Base-by-base conservation (phyloP, 2,113 vertebrate species). In the Spilogale gracilis region DNA sequence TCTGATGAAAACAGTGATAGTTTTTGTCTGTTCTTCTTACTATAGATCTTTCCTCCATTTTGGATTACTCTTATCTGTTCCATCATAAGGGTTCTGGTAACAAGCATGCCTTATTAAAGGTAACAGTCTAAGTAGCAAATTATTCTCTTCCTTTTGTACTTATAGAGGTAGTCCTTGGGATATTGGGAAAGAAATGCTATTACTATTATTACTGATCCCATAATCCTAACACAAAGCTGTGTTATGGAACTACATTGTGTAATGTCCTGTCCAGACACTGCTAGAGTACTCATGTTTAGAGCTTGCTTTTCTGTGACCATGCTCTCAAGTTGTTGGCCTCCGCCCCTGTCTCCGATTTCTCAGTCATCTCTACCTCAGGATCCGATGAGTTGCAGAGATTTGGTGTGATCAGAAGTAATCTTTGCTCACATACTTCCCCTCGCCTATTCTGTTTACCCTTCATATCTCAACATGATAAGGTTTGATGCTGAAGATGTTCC, bases 261-360 rank as follows among this genome's bases (percentile, higher is more conserved):
- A 25, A n/a, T 16, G 13, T 50, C 32, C 4, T 6, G 18, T 94
- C 6, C 27, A 65, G 60, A 82, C 2, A 25, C 9, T 11, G 9
- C 58, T 18, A 43, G 74, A 16, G 18, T 2, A 1, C 0, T 27
- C 12, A 30, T 2, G 4, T 7, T 52, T 67, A 45, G 20, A 54
- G 5, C 20, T 71, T 81, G 14, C 12, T 50, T 58, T 56, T 52
- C 9, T 9, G 16, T 20, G 10, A 2, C 17, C 13, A 54, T 45
- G 18, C 7, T 4, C 38, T 91, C 69, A 32, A 7, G 20, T 63
- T 21, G 9, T 3, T 1, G 0, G 23, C 10, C 3, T 48, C 43
- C 76, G 69, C 7, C 21, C 71, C 43, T 86, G 18, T n/a, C 11
- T 71, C 13, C 11, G 38, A 0, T 65, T 91, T 69, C 18, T 10